A percentile compares a stretch with the other conserved stretches of the same genome.
These are phyloP conservation scores for Brachyptera putata DNA, from an alignment of 2,888 invertebrate species.

Conservation along the genomic window DNA sequence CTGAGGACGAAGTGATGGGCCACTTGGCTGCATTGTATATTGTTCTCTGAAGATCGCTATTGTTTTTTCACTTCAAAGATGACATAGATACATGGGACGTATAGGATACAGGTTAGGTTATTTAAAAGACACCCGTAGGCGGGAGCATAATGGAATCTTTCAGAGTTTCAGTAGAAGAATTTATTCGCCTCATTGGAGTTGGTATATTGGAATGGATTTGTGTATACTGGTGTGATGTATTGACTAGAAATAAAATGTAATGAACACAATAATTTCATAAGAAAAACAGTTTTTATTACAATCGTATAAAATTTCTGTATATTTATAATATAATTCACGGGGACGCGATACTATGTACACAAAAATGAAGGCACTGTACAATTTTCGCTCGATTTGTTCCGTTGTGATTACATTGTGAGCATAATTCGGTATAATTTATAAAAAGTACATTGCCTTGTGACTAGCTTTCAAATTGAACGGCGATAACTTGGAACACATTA, in stretches of 20 bases:
- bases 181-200: slow-evolving; percentile 7
- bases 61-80: slow-evolving; percentile 1
- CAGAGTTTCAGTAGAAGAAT: no score
- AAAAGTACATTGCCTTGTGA: slow-evolving; percentile 28
- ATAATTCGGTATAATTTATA: not conserved
- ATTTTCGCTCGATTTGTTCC: slow-evolving; percentile 18
- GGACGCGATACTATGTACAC: slow-evolving; percentile 26
- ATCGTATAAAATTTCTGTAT: slow-evolving; percentile 32
- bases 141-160: not conserved
- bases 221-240: no score
- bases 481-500: not conserved
- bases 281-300: slow-evolving; percentile 21
- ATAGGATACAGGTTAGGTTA: not conserved
- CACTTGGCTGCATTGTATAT: not conserved
- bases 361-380: slow-evolving; percentile 32
- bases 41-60: not conserved
- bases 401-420: not conserved
- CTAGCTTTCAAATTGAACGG: slow-evolving; percentile 26
- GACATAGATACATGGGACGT: slow-evolving; percentile 1
- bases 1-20: no score
- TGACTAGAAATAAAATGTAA: not conserved
- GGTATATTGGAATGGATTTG: not conserved
- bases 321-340: slow-evolving; percentile 31
- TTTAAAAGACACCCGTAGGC: not conserved
- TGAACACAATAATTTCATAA: not conserved